Percentiles rank a stretch among this genome's conserved stretches.
Conservation (phyloP, 2,888 invertebrate species). For the Leptinotarsa juncta region DNA sequence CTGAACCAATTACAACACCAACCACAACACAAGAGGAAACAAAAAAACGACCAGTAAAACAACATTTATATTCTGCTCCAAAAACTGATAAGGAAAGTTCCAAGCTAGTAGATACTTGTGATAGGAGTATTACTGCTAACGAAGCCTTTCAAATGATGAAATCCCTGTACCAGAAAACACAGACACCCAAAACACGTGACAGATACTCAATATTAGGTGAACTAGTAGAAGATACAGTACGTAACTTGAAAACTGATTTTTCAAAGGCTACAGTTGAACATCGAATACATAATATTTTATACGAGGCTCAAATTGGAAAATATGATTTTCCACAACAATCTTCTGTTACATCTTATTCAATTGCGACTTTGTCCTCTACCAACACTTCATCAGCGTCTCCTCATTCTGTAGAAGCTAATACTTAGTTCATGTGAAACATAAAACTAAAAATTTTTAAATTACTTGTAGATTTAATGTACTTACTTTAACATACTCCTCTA, state of each 20-base stretch:
- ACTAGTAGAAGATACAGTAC: slow-evolving; percentile 21
- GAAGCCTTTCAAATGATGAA: slow-evolving; percentile 13
- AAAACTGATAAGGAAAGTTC: not conserved
- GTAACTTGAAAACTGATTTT: slow-evolving; percentile 20
- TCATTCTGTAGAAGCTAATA: slow-evolving; percentile 10
- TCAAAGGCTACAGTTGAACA: slow-evolving; percentile 20
- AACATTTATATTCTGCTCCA: slow-evolving; percentile 15
- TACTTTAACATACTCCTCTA: slow-evolving; percentile 15
- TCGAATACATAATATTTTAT: slow-evolving; percentile 23
- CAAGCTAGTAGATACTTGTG: slow-evolving; percentile 1
- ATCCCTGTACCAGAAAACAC: slow-evolving; percentile 8
- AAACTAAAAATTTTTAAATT: not conserved
- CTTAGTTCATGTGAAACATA: slow-evolving; percentile 8
- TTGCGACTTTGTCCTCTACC: not conserved
- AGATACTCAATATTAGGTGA: slow-evolving; percentile 16
- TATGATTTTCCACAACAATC: slow-evolving; percentile 10
- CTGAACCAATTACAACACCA: slow-evolving; percentile 19
- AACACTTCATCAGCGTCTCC: slow-evolving; percentile 4
- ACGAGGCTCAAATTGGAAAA: slow-evolving; percentile 19
- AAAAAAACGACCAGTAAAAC: slow-evolving; percentile 12
- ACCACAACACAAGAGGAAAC: slow-evolving; percentile 14
- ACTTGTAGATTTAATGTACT: not conserved
- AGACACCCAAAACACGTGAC: slow-evolving; percentile 18
- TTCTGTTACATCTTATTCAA: slow-evolving; percentile 19
- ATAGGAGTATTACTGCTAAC: not conserved